Evolutionary conservation across 2,113 vertebrate genomes (phyloP).

Genomic region (Theropithecus gelada): DNA sequence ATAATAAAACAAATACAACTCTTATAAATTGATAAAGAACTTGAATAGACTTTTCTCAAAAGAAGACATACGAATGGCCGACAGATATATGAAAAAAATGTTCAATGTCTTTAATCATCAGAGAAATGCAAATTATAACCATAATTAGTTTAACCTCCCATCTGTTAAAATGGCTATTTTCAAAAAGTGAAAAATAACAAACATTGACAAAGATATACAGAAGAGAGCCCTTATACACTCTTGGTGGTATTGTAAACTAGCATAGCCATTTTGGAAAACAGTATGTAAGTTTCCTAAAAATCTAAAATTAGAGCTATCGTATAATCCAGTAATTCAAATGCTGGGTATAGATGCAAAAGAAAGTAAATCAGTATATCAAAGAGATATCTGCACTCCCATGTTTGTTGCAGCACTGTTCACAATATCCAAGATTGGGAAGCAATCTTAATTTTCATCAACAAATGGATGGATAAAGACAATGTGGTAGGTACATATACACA

Average conservation of each 20-base stretch:
- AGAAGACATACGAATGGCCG: neutral
- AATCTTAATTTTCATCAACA: too few relatives aligned
- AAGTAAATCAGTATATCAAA: too few relatives aligned
- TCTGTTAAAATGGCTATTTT: too few relatives aligned
- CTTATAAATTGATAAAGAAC: neutral
- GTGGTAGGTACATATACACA: too few relatives aligned
- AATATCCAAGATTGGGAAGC: too few relatives aligned
- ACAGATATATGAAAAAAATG: neutral
- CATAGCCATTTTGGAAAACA: neutral
- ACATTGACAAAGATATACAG: neutral
- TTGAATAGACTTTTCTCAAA: neutral
- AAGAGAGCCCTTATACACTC: neutral
- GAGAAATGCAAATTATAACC: neutral
- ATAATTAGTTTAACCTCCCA: neutral
- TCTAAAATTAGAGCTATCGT: neutral
- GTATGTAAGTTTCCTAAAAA: neutral
- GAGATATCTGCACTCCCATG: too few relatives aligned
- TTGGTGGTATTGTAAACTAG: neutral
- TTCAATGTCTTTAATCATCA: neutral
- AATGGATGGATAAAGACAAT: too few relatives aligned
- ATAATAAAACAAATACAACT: neutral
- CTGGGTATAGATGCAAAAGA: neutral
- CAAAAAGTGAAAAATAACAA: too few relatives aligned
- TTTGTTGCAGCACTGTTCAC: too few relatives aligned
- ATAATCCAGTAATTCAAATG: neutral